Base-by-base conservation (phyloP, 2,113 vertebrate genomes). In the Verasper variegatus region DNA sequence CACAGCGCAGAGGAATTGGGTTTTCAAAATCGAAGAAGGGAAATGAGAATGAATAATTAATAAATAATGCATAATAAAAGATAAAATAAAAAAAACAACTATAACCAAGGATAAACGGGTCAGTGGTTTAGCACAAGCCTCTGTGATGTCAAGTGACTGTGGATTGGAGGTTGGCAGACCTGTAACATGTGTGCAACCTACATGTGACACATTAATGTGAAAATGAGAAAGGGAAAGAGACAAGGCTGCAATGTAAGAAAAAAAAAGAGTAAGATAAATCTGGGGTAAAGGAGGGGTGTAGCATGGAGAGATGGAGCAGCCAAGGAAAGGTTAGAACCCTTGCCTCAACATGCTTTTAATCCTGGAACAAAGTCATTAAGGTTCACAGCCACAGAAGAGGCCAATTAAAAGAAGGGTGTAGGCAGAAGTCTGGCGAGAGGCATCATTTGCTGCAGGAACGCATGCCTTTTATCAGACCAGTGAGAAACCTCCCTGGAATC, bases 351-450 rank as follows among this genome's bases (percentile, higher is more conserved):
- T 74, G 83, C 88, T 90, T 93, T 92, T 92, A 92, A 92, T 92
- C 85, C 84, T 56, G 70, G 89, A 92, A 93, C 86, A 93, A 90
- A 93, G 91, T 93, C 91, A 94, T 94, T 92, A 91, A 90, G 89
- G 86, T 92, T 88, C 86, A 86, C 61, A 59, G 85, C 86, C 87
- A 86, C 78, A 88, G 90, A 89, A 90, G 88, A 92, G 87, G 82
- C 91, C 92, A 93, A 94, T 94, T 94, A 94, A 90, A 90, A 91
- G 83, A 74, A 52, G 84, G 88, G 84, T 27, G 31, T 84, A 79
- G 85, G 84, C 87, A 83, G 79, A 76, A 47, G 62, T 89, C 65
- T 87, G 68, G 65, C 85, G 88, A 90, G 89, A 82, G 81, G 78
- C 86, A 76, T 83, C 76, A 78, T 93, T 92, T 92, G 86, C 86